Conservation (phyloP, 2,113 vertebrate genomes). For the Myiopsitta monachus region DNA sequence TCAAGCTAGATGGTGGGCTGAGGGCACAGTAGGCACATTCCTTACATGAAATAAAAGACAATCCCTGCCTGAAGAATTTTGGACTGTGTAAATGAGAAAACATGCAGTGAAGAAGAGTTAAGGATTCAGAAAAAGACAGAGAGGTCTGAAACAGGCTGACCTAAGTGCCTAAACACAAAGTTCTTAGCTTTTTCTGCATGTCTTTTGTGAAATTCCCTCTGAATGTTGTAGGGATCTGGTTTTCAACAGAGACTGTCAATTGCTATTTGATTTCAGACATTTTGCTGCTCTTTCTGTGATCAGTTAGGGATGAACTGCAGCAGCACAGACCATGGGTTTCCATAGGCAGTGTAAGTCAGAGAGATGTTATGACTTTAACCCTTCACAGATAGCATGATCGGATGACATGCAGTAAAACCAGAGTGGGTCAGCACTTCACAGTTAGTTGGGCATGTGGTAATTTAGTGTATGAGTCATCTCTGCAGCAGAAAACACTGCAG, state of each 20-base stretch:
- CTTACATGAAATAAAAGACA: not conserved
- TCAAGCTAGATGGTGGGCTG: not conserved
- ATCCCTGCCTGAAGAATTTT: not conserved
- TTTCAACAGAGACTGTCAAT: not conserved
- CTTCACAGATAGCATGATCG: not conserved
- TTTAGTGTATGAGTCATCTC: not conserved
- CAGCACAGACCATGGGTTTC: not conserved
- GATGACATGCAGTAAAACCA: not conserved
- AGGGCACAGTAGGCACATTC: slow-evolving; percentile 25
- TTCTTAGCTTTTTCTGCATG: not conserved
- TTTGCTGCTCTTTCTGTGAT: not conserved
- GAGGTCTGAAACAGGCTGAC: not conserved
- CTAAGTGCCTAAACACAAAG: not conserved
- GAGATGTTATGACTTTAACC: accelerated
- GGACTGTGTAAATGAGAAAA: not conserved
- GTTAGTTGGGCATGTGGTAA: not conserved
- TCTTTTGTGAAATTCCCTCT: not conserved
- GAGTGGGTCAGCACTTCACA: not conserved
- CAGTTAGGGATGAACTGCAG: not conserved
- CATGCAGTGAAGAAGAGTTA: not conserved
- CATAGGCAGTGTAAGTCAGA: not conserved
- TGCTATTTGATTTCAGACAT: not conserved
- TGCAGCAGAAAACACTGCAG: not conserved
- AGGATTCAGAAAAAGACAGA: not conserved
- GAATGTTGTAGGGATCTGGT: not conserved